phyloP scores from a whole-genome alignment of 2,888 invertebrate genomes.

The Andrena bicolor region DNA sequence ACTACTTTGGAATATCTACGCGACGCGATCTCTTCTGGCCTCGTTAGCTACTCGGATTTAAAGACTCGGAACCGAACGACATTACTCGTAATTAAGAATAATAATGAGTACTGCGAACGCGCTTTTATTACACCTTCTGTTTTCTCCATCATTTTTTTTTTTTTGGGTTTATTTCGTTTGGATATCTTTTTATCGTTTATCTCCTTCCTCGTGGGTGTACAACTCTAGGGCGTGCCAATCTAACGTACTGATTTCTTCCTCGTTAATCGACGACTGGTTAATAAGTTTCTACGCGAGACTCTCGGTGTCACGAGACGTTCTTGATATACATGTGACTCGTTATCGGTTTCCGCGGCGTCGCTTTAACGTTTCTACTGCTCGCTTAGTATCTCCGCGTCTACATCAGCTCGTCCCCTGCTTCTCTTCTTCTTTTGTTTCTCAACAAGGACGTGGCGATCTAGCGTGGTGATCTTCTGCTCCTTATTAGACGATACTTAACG shows the following conservation, averaged over 20 bases:
- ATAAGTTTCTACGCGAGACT: constrained; percentile 67
- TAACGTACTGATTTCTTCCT: constrained; percentile 68
- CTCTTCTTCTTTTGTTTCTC: constrained; percentile 12
- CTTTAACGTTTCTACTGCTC: constrained; percentile 24
- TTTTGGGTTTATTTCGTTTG: constrained; percentile 66
- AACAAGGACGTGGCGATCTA: constrained; percentile 62
- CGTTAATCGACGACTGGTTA: constrained; percentile 72
- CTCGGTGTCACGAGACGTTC: constrained; percentile 69
- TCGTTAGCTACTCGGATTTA: constrained; percentile 71
- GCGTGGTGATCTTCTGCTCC: constrained; percentile 51
- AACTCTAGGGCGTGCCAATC: constrained; percentile 76
- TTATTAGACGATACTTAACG: constrained; percentile 63
- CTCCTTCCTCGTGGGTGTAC: constrained; percentile 44
- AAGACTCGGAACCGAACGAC: constrained; percentile 78
- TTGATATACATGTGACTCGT: constrained; percentile 39
- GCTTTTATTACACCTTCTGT: constrained; percentile 65
- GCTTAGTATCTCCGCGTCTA: constrained; percentile 17
- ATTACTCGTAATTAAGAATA: constrained; percentile 74
- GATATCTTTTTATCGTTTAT: constrained; percentile 63
- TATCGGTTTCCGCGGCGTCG: constrained; percentile 22
- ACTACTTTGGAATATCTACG: constrained; percentile 76
- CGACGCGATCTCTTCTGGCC: constrained; percentile 69
- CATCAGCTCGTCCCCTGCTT: constrained; percentile 34
- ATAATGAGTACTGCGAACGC: constrained; percentile 78
- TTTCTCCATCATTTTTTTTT: constrained; percentile 49